phyloP scores from a whole-genome alignment of 2,888 invertebrate species.

The Pegoplata infirma region DNA sequence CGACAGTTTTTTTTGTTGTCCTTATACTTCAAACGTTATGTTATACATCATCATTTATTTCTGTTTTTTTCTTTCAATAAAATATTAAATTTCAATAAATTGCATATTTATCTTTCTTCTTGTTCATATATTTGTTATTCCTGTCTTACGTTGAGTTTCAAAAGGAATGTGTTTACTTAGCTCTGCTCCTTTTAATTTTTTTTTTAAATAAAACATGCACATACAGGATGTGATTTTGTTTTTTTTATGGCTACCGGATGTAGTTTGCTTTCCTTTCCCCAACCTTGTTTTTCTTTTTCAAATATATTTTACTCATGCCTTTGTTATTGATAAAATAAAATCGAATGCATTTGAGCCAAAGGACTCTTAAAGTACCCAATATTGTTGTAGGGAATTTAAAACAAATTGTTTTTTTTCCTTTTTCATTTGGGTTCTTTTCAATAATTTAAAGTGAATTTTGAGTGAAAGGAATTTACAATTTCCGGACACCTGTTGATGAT shows the following conservation, averaged over 20 bases:
- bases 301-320: not conserved
- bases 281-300: conserved; percentile 6
- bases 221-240: conserved; percentile 46
- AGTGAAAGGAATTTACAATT: conserved; percentile 42
- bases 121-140: not conserved
- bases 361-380: not conserved
- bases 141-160: not conserved
- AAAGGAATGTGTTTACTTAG: not conserved
- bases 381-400: not conserved
- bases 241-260: conserved; percentile 49
- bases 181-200: conserved; percentile 10
- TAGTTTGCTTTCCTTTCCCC: conserved; percentile 36
- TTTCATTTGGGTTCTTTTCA: not conserved
- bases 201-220: conserved; percentile 18
- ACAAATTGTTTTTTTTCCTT: conserved; percentile 2
- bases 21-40: not conserved
- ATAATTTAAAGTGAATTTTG: conserved; percentile 17
- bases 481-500: conserved; percentile 54
- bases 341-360: conserved; percentile 2
- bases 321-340: conserved; percentile 24
- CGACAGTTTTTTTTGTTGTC: not conserved
- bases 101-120: conserved; percentile 5
- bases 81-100: conserved; percentile 43
- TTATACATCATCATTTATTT: not conserved
- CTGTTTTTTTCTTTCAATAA: not conserved